Conservation (phyloP, 2,797 vertebrate species). For the Pseudochaenichthys georgianus region DNA sequence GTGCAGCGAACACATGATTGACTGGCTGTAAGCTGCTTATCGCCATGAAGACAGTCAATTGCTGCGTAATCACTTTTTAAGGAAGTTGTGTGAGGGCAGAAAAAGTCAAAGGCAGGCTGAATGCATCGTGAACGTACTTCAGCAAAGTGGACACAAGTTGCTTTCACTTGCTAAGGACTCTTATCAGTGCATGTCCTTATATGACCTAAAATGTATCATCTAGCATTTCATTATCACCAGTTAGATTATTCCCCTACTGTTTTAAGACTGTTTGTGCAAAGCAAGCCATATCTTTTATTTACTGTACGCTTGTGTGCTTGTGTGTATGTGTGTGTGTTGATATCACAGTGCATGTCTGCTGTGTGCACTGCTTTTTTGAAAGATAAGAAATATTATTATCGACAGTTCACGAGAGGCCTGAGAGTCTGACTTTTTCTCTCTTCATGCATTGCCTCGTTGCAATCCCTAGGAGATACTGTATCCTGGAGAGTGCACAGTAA, state of each 20-base stretch:
- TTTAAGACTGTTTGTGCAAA: too few relatives aligned
- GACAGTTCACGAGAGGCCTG: slow-evolving; percentile 22
- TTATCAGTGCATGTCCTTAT: slow-evolving; percentile 3
- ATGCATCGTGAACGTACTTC: slow-evolving; percentile 54
- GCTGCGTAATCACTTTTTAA: slow-evolving; percentile 80
- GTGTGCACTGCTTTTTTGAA: slow-evolving; percentile 14
- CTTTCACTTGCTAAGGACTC: slow-evolving; percentile 45
- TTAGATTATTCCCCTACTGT: slow-evolving; percentile 19
- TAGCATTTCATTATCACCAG: slow-evolving; percentile 28
- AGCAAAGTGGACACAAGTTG: slow-evolving; percentile 20
- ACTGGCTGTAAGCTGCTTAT: slow-evolving; percentile 81
- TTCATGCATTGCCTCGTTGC: slow-evolving; percentile 14
- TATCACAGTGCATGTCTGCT: slow-evolving; percentile 26
- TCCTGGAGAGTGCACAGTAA: slow-evolving; percentile 14
- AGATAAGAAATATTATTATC: slow-evolving; percentile 54
- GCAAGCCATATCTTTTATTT: too few relatives aligned
- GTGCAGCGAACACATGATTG: slow-evolving; percentile 64
- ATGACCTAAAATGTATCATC: slow-evolving; percentile 13
- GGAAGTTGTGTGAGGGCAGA: slow-evolving; percentile 66
- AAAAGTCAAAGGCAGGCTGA: slow-evolving; percentile 25
- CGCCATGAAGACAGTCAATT: slow-evolving; percentile 68
- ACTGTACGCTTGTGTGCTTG: too few relatives aligned
- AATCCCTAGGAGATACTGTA: not conserved
- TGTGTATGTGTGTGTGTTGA: not conserved
- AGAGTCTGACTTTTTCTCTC: slow-evolving; percentile 11